phyloP scores from a whole-genome alignment of 2,888 invertebrate species.

The Philaethria dido region DNA sequence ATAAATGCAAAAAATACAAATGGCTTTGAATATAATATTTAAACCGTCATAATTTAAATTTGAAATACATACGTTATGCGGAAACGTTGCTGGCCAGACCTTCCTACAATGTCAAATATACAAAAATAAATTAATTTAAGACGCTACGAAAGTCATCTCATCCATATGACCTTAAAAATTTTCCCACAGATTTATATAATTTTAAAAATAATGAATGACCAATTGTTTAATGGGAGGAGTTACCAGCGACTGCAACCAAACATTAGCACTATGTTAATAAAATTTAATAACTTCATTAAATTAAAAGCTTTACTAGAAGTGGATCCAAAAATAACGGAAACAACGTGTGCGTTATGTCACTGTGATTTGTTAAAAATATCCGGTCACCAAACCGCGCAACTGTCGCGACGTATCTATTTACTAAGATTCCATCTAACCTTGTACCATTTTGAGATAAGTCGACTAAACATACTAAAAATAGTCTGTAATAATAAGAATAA shows the following conservation, averaged over 20 bases:
- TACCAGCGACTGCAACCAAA: not conserved
- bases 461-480: conserved; percentile 49
- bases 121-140: conserved; percentile 60
- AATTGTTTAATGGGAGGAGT: not conserved
- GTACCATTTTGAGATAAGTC: conserved; percentile 60
- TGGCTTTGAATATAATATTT: conserved; percentile 1
- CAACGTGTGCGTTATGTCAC: conserved; percentile 60
- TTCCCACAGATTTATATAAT: conserved; percentile 3
- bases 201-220: not conserved
- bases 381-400: conserved; percentile 63
- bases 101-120: conserved; percentile 73
- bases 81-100: conserved; percentile 64
- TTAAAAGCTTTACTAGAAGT: conserved; percentile 37
- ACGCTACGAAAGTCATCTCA: conserved; percentile 24
- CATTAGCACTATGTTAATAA: not conserved
- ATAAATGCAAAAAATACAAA: not conserved
- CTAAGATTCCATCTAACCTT: conserved; percentile 70
- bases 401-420: conserved; percentile 64
- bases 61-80: conserved; percentile 52
- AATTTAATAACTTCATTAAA: not conserved
- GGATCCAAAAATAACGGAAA: conserved; percentile 62
- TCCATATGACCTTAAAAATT: conserved; percentile 28
- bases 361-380: conserved; percentile 67
- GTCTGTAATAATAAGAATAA: not conserved
- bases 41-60: conserved; percentile 12